Conservation (phyloP, 1,140 invertebrate genomes). For the Lordiphosa mommai region DNA sequence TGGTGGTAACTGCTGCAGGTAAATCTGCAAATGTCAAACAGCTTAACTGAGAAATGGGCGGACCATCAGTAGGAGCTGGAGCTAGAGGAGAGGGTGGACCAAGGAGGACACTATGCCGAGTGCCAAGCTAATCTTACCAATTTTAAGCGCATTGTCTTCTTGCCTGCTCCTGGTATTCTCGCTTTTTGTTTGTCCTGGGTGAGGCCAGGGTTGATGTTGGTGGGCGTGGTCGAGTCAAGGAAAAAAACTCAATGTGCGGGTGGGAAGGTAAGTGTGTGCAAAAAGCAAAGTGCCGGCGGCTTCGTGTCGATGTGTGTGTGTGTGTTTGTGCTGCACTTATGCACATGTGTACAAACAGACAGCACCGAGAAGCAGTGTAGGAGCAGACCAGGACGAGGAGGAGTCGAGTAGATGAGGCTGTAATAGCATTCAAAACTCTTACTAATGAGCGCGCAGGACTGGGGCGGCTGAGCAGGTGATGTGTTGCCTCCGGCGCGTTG, state of each 20-base stretch:
- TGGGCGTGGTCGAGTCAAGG: conserved; percentile 27
- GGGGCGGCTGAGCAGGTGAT: conserved; percentile 46
- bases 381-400: neutral
- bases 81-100: neutral
- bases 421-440: conserved; percentile 77
- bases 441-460: conserved; percentile 60
- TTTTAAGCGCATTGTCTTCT: conserved; percentile 69
- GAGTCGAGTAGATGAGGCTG: conserved; percentile 69
- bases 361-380: neutral
- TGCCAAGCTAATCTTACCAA: conserved; percentile 69
- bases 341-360: conserved; percentile 65
- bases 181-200: conserved; percentile 6
- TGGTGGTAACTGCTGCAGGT: conserved; percentile 42
- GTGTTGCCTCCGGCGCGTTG: conserved; percentile 44
- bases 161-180: conserved; percentile 35
- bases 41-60: conserved; percentile 30
- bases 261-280: conserved; percentile 21
- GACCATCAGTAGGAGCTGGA: neutral
- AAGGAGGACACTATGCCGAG: conserved; percentile 41
- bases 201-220: conserved; percentile 16
- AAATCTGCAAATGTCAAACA: conserved; percentile 68
- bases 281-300: conserved; percentile 60
- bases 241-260: conserved; percentile 41
- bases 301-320: conserved; percentile 28
- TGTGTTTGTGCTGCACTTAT: conserved; percentile 67